Conservation (phyloP, 2,113 vertebrate genomes). For the Psettodes erumei region DNA sequence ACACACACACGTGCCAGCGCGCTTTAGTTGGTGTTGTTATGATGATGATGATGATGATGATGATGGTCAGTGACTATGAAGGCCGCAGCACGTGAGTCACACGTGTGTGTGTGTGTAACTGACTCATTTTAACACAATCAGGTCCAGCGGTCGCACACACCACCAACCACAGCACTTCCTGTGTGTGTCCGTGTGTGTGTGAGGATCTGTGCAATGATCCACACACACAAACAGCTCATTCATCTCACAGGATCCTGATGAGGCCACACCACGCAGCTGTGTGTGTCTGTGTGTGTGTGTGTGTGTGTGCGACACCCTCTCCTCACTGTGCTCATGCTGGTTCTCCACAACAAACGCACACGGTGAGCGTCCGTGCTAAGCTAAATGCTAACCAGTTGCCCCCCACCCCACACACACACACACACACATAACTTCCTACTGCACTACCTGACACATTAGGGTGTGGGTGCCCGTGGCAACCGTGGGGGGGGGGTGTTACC, state of each 20-base stretch:
- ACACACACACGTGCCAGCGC: not conserved
- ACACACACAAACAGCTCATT: constrained; percentile 41
- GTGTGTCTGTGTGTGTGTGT: constrained; percentile 9
- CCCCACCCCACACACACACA: too few species aligned
- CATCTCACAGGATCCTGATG: constrained; percentile 40
- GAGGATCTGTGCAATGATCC: constrained; percentile 37
- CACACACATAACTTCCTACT: too few species aligned
- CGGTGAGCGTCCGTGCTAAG: too few species aligned
- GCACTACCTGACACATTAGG: constrained; percentile 57
- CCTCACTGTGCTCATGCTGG: constrained; percentile 3
- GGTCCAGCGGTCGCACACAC: constrained; percentile 26
- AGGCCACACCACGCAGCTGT: constrained; percentile 37
- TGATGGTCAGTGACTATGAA: too few species aligned
- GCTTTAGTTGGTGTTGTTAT: too few species aligned
- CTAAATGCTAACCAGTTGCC: too few species aligned
- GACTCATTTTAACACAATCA: constrained; percentile 9
- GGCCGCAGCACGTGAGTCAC: too few species aligned
- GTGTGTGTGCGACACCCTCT: constrained; percentile 32
- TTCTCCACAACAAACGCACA: not conserved
- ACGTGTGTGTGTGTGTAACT: too few species aligned
- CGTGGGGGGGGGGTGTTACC: constrained; percentile 54
- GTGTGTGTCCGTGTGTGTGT: too few species aligned
- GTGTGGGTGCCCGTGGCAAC: constrained; percentile 27
- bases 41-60: too few species aligned
- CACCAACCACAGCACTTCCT: constrained; percentile 43